Evolutionary conservation across 2,113 vertebrate species (phyloP), one percentile per base, ranked within the genome.

Genomic region (Hypocryptadius cinnamomeus): DNA sequence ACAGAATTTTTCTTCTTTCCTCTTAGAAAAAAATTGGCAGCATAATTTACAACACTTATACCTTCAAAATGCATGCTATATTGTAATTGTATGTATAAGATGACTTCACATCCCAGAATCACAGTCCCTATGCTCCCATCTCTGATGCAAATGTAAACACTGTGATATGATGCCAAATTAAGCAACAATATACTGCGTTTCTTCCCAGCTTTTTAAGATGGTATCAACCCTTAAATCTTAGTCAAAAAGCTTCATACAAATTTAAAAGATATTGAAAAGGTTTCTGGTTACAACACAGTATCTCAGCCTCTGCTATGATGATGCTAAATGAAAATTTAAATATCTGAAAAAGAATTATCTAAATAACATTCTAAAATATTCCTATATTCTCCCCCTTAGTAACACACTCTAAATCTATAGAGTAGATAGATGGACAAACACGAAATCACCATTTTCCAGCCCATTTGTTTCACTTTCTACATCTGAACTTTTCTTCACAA

Each of bases 141-240:
- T 94, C 65, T 57, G 66, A 74, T 85, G 59, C 37, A 91, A 92
- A 90, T 31, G 27, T 31, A 94, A 97, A 89, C 66, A 69, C 21
- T 10, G 44, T 65, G 42, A 48, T 76, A 79, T 16, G 84, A 65
- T 78, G 50, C 30, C 65, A 87, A 94, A 91, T 85, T 84, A 93
- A 88, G 35, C 27, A 90, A 91, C 1, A 14, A 54, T 80, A 64
- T 51, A 44, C 11, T 42, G 31, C 92, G 35, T 13, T 69, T 82
- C 68, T 56, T 87, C 71, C 12, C 23, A 56, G 5, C 6, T 93
- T 96, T 94, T 86, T n/a, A 45, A 83, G 20, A 79, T 88, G 0
- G 59, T 61, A 44, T 7, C 15, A 17, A 21, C 61, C 35, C 89
- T 63, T 84, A 23, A 85, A 91, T 80, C 51, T 90, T 40, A 50